phyloP scores from a whole-genome alignment of 2,113 vertebrate genomes.

The Vombatus ursinus region DNA sequence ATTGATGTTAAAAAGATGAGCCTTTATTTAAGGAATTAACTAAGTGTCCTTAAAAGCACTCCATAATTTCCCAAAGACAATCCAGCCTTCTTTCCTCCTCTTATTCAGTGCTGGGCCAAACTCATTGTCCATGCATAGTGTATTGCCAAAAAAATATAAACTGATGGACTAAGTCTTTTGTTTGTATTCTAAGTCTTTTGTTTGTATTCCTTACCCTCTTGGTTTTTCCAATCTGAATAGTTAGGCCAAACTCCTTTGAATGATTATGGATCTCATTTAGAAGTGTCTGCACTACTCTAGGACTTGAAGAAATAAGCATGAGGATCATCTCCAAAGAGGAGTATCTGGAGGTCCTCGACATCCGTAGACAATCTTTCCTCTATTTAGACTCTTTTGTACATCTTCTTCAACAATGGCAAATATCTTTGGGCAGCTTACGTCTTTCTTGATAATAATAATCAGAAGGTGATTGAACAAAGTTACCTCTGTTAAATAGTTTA shows the following conservation, averaged over 20 bases:
- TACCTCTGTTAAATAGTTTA: not conserved
- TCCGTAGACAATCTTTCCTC: not conserved
- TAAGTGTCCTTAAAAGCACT: not conserved
- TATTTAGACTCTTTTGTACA: not conserved
- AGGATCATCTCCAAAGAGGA: not conserved
- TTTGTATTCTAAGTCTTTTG: not conserved
- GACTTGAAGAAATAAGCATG: not conserved
- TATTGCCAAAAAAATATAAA: not conserved
- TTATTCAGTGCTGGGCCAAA: not conserved
- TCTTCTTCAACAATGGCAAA: not conserved
- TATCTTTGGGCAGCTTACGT: not conserved
- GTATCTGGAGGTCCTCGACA: not conserved
- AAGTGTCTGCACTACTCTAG: not conserved
- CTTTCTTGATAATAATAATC: not conserved
- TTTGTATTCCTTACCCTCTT: not conserved
- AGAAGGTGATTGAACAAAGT: not conserved
- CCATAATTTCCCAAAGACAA: not conserved
- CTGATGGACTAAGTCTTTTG: not conserved
- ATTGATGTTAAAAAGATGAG: not conserved
- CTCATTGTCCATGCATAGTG: not conserved
- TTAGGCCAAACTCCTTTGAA: not conserved
- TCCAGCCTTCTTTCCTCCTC: not conserved
- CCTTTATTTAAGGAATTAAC: not conserved
- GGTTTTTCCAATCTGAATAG: not conserved
- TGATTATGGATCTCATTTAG: not conserved